Evolutionary conservation across 2,113 vertebrate species (phyloP), one percentile per base, ranked within the genome.

Genomic region (Forbesichthys papilliferus): DNA sequence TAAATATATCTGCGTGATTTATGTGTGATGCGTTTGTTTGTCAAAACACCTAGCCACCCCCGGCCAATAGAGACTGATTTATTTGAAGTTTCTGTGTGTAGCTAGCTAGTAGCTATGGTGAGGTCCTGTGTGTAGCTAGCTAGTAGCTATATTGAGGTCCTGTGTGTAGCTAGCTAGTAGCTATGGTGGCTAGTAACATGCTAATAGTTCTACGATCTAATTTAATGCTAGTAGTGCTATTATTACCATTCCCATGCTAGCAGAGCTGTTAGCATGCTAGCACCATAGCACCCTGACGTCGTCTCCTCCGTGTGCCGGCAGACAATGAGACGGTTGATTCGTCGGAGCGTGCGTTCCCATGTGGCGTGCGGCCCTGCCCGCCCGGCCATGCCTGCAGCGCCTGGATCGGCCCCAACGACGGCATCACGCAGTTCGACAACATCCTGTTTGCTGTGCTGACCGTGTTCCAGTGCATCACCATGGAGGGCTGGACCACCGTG

Each of bases 401-500:
- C 4, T 98, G 98, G 98, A 96, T 98, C 0, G 98, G 97, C 69
- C 98, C 98, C 66, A 99, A 99, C 0, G 95, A 98, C 0, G 98
- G 98, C 84, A 99, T 99, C 90, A 99, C 97, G 0, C 97, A 99
- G 92, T 99, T 99, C 0, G 98, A 99, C 89, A 99, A 99, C 95
- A 99, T 99, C 90, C 93, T 99, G 59, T 99, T 99, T 65, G 96
- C 98, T 60, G 91, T 99, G 74, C 90, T 99, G 86, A 99, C 98
- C 0, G 98, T 99, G 87, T 99, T 99, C 94, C 98, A 99, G 90
- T 99, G 98, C 90, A 99, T 99, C 88, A 99, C 98, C 85, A 99
- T 99, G 98, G 98, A 99, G 91, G 98, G 98, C 69, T 99, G 98
- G 98, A 99, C 98, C 85, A 96, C 95, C 53, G 96, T 99, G 71